Evolutionary conservation across 2,888 invertebrate species (phyloP), one percentile per base, ranked within the genome.

Genomic region (Pammene fasciana): DNA sequence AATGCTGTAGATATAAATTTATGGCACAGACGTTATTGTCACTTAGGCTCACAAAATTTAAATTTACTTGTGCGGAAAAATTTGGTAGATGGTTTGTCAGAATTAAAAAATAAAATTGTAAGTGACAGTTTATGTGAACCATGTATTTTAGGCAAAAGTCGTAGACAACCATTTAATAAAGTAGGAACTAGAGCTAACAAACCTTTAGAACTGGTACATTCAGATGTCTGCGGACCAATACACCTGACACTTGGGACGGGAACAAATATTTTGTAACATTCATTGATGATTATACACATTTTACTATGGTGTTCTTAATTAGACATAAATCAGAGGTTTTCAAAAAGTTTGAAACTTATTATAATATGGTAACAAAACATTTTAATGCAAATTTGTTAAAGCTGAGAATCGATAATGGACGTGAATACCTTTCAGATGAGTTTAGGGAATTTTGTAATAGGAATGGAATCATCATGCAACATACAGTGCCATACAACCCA

Each of bases 401-500:
- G 36, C 36, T 36, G 7, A 36, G 36, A 36, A 36, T 36, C 7
- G 36, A 36, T 36, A 36, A 36, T 36, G 36, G 36, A 4, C 36
- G 36, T 36, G 36, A 36, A 36, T 36, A 36, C 36, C 4, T 36
- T 4, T 43, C 43, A 43, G 43, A 43, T 43, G 70, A 65, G 7
- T 60, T 72, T 55, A 26, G 59, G 10, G 36, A 62, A n/a, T 75
- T 72, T 62, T 73, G 65, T 64, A 50, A 52, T 18, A 36, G 34
- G 4, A 65, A 67, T 26, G 54, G 64, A 14, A 64, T 64, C 13
- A 0, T n/a, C 0, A 43, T 54, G 14, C 65, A 74, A n/a, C 62
- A 70, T 46, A 73, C 73, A 43, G 68, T 72, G n/a, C 65, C 73
- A n/a, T 73, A 75, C 43, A 75, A 68, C 34, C 73, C 75, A 5